These are phyloP conservation scores for Protophormia terraenovae DNA, from an alignment of 2,888 invertebrate genomes.

Conservation along the genomic window DNA sequence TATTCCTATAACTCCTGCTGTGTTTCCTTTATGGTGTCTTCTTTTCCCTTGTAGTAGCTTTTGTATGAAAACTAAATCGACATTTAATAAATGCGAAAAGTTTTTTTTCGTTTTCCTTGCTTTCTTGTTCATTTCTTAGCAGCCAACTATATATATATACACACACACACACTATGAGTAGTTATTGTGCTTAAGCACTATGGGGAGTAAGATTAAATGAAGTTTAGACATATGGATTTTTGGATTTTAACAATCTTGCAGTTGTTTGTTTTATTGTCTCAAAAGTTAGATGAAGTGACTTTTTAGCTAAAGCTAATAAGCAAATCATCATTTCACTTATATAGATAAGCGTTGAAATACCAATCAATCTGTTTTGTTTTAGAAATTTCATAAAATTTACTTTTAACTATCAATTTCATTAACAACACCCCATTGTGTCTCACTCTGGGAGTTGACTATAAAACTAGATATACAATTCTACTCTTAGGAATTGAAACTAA, in stretches of 20 bases:
- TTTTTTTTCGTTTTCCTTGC: constrained; percentile 1
- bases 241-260: no score
- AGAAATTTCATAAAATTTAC: no score
- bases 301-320: no score
- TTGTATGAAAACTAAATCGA: constrained; percentile 33
- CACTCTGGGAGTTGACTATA: neutral
- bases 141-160: no score
- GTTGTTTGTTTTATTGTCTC: no score
- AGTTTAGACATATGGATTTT: no score
- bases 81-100: constrained; percentile 57
- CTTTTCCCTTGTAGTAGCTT: neutral
- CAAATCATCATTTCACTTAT: no score
- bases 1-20: neutral
- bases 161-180: no score
- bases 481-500: constrained; percentile 4
- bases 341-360: no score
- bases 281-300: no score
- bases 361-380: neutral
- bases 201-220: neutral
- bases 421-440: neutral
- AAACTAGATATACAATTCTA: neutral
- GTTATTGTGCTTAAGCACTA: neutral
- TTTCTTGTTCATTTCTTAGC: neutral
- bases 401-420: neutral
- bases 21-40: neutral